Conservation (phyloP, 1,140 invertebrate species). For the Cylas formicarius region DNA sequence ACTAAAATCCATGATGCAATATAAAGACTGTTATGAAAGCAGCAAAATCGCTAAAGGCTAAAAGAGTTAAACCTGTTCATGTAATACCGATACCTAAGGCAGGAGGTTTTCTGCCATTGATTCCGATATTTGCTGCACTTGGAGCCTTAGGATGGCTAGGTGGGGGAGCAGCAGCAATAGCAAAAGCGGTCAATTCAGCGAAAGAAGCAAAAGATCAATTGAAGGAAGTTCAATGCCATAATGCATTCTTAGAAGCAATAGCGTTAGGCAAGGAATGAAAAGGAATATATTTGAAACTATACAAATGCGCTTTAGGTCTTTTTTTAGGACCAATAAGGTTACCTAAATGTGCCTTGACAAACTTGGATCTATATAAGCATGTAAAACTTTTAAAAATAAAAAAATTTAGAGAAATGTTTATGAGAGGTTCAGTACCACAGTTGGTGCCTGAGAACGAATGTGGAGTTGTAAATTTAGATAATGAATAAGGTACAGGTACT, state of each 20-base stretch:
- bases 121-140: constrained; percentile 7
- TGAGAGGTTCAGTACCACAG: too few relatives aligned
- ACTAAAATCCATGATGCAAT: too few relatives aligned
- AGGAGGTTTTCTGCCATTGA: constrained; percentile 9
- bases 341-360: too few relatives aligned
- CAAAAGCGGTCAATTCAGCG: constrained; percentile 2
- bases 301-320: not conserved
- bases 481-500: not conserved
- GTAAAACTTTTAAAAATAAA: too few relatives aligned
- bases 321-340: too few relatives aligned
- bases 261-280: not conserved
- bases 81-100: constrained; percentile 7
- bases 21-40: not conserved
- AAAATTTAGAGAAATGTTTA: too few relatives aligned
- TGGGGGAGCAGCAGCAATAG: constrained; percentile 8
- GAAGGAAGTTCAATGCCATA: not conserved
- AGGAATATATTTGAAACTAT: not conserved
- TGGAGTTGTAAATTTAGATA: too few relatives aligned
- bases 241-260: not conserved
- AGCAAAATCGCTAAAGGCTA: too few relatives aligned
- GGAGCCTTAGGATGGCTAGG: constrained; percentile 5
- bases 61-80: not conserved
- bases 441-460: too few relatives aligned
- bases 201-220: not conserved
- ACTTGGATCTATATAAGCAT: too few relatives aligned